Conservation (phyloP, 2,888 invertebrate species). For the Drosophila dives region DNA sequence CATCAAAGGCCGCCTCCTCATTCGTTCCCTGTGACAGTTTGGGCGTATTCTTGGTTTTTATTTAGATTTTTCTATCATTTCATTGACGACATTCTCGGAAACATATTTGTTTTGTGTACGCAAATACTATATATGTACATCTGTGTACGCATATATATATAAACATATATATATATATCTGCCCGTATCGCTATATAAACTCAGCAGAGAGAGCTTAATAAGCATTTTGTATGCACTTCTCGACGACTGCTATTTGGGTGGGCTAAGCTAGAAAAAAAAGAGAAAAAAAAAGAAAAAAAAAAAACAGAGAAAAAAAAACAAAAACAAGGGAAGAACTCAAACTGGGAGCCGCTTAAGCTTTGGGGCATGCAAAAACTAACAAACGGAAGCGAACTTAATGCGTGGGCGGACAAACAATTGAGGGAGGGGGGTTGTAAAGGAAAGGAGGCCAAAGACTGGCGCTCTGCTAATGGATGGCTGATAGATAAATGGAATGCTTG, state of each 20-base stretch:
- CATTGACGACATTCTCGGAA: conserved; percentile 57
- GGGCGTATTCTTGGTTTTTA: conserved; percentile 45
- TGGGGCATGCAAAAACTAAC: conserved; percentile 50
- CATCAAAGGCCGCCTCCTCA: conserved; percentile 44
- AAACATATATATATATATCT: conserved; percentile 15
- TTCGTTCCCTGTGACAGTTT: conserved; percentile 38
- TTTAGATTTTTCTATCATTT: conserved; percentile 45
- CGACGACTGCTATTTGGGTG: conserved; percentile 63
- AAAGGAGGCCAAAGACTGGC: not conserved
- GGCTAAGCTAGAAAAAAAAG: conserved; percentile 22
- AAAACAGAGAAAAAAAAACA: not conserved
- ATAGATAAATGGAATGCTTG: conserved; percentile 7
- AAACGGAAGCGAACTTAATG: conserved; percentile 47
- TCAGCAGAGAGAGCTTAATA: conserved; percentile 62
- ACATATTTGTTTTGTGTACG: conserved; percentile 36
- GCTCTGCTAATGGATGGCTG: conserved; percentile 24
- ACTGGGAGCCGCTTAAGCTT: conserved; percentile 33
- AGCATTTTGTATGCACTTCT: conserved; percentile 76
- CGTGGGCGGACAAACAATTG: not conserved
- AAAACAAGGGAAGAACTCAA: conserved; percentile 6
- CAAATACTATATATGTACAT: conserved; percentile 9
- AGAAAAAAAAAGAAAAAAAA: not conserved
- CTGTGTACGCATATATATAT: conserved; percentile 3
- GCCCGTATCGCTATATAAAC: conserved; percentile 7
- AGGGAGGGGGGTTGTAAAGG: not conserved